Base-by-base conservation (phyloP, 1,140 invertebrate species). In the Galendromus occidentalis region DNA sequence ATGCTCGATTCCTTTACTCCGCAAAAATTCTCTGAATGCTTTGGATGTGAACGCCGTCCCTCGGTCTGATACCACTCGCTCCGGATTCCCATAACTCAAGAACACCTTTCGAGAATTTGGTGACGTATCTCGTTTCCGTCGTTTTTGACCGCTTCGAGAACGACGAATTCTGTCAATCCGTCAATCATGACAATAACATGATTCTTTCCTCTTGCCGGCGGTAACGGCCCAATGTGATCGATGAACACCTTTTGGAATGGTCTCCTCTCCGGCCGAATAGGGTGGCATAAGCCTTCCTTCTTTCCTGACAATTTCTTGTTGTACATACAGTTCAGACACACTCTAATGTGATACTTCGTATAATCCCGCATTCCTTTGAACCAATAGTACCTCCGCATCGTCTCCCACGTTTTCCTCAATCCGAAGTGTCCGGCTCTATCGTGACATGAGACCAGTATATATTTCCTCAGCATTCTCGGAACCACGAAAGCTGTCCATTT, bases 341-440 rank as follows among this genome's bases (percentile, higher is more conserved):
- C 14, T 14, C 14, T 20, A 4, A 47, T 5, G 28, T 47, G 45
- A 7, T 5, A 28, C 14, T 47, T 47, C 18, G 28, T 14, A 14
- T 47, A 47, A 5, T 47, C 28, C 7, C 45, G 4, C 45, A 47
- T 47, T 14, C 14, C 14, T 5, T 4, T 4, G 14, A 47, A 47
- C 64, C 66, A 67, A n/a, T 42, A 67, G n/a, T 29, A 44, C 22
- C 42, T 44, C 18, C 7, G 29, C 4, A 67, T 42, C 30, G 20
- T 39, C 30, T 1, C 0, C 39, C 18, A n/a, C 12, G 66, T 67
- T 44, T 66, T 67, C 17, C 42, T n/a, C 0, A 42, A 2, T 59
- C 64, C 64, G 39, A 28, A 44, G 25, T 67, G 66, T 5, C 42
- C 66, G n/a, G 33, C 42, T 22, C 29, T n/a, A 5, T 18, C 7